These are phyloP conservation scores for Drosophila longiperda DNA, from an alignment of 2,888 invertebrate genomes.

Conservation along the genomic window DNA sequence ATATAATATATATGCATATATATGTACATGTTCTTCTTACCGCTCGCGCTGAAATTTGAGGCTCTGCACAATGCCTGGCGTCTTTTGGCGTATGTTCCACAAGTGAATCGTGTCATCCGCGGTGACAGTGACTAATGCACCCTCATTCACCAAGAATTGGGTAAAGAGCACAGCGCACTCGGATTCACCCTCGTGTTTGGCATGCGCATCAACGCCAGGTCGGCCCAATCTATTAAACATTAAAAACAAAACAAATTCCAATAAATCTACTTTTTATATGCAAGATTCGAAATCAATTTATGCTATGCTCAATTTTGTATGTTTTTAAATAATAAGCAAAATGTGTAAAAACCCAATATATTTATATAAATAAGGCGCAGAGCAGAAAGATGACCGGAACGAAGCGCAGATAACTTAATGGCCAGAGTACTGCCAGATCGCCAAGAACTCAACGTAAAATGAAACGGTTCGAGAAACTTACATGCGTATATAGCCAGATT, in stretches of 20 bases:
- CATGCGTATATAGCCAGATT: slow-evolving; percentile 97
- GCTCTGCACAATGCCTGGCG: slow-evolving; percentile 97
- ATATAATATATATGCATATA: background rate
- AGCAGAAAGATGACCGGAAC: too few relatives aligned
- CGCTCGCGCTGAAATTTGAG: slow-evolving; percentile 98
- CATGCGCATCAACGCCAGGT: slow-evolving; percentile 98
- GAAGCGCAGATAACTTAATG: too few relatives aligned
- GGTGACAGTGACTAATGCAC: slow-evolving; percentile 97
- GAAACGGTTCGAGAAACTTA: slow-evolving; percentile 86
- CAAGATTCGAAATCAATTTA: background rate
- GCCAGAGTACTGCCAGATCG: slow-evolving; percentile 4
- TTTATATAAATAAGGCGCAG: too few relatives aligned
- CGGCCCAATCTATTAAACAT: slow-evolving; percentile 91
- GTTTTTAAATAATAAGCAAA: background rate
- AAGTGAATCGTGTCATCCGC: slow-evolving; percentile 98
- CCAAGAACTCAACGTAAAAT: background rate
- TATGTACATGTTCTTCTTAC: slow-evolving; percentile 84
- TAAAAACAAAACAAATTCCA: background rate
- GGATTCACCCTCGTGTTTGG: slow-evolving; percentile 91
- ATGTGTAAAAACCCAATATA: too few relatives aligned
- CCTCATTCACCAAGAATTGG: slow-evolving; percentile 98
- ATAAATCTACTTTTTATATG: background rate
- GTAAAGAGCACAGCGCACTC: slow-evolving; percentile 91
- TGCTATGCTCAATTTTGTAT: background rate
- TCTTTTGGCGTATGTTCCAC: slow-evolving; percentile 98